Percentiles rank a stretch among this genome's conserved stretches.
Evolutionary conservation across 2,113 vertebrate genomes (phyloP).

Genomic region (Solenodon paradoxus): DNA sequence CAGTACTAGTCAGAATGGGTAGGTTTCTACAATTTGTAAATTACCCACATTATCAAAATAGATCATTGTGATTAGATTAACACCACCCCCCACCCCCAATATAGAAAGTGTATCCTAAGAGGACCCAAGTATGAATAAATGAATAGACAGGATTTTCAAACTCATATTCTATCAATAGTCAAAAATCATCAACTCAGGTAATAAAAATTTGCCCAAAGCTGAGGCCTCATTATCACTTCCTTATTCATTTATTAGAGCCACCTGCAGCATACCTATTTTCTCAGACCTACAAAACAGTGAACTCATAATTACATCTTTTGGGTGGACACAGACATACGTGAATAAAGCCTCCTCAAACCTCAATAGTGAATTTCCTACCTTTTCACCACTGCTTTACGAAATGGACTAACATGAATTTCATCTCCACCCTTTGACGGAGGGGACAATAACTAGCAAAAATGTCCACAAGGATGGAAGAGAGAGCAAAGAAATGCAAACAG

Average conservation of each 20-base stretch:
- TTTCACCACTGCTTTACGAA: not conserved
- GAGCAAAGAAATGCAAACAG: conserved; percentile 11
- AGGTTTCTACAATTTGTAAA: not conserved
- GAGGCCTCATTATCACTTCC: not conserved
- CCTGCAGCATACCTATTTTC: conserved; percentile 42
- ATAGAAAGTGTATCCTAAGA: not conserved
- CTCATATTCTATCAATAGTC: not conserved
- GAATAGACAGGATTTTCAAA: not conserved
- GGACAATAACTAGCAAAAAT: not conserved
- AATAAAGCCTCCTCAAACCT: not conserved
- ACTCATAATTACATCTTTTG: not conserved
- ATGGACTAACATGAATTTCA: not conserved
- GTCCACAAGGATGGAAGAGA: conserved; percentile 22
- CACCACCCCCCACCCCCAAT: too few relatives aligned
- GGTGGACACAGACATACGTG: not conserved
- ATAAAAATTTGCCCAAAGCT: not conserved
- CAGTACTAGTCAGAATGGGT: too few relatives aligned
- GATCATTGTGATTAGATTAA: not conserved
- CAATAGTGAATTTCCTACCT: not conserved
- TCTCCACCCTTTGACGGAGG: not conserved
- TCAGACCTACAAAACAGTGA: conserved; percentile 13
- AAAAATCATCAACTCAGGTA: not conserved
- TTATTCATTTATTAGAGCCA: not conserved
- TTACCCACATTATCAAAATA: not conserved
- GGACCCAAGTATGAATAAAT: not conserved